phyloP scores from a whole-genome alignment of 2,113 vertebrate genomes.

The Ptyas mucosa region DNA sequence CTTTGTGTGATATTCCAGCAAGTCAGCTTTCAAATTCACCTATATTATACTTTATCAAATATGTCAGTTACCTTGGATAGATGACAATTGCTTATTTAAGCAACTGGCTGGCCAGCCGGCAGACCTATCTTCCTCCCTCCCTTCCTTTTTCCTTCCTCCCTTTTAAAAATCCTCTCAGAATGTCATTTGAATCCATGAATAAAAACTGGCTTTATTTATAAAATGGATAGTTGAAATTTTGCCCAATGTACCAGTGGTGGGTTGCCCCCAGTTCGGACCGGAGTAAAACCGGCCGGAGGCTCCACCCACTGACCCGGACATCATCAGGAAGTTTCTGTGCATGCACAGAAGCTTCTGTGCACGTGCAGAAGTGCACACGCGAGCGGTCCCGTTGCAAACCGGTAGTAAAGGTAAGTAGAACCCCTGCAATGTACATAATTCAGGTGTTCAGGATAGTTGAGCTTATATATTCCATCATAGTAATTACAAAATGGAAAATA shows the following conservation, averaged over 20 bases:
- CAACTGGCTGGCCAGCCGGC: too few species aligned
- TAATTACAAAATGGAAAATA: neutral
- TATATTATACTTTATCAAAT: neutral
- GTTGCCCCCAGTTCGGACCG: too few species aligned
- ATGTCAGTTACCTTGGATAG: neutral
- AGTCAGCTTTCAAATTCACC: neutral
- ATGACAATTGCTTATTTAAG: neutral
- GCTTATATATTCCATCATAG: neutral
- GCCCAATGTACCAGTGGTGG: neutral
- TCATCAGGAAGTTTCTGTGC: too few species aligned
- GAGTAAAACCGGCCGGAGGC: too few species aligned
- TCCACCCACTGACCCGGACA: too few species aligned
- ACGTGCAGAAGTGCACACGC: too few species aligned
- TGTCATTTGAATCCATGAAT: neutral
- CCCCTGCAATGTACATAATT: neutral
- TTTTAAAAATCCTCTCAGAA: neutral
- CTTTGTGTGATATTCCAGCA: neutral
- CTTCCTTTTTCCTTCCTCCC: neutral
- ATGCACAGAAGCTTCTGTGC: too few species aligned
- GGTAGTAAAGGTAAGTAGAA: too few species aligned
- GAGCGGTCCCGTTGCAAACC: too few species aligned
- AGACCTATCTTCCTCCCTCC: neutral
- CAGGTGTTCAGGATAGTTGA: neutral
- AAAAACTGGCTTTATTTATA: neutral
- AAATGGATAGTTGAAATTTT: neutral